Evolutionary conservation across 2,113 vertebrate genomes (phyloP), one percentile per base, ranked within the genome.

Genomic region (Coptodon rendalli): DNA sequence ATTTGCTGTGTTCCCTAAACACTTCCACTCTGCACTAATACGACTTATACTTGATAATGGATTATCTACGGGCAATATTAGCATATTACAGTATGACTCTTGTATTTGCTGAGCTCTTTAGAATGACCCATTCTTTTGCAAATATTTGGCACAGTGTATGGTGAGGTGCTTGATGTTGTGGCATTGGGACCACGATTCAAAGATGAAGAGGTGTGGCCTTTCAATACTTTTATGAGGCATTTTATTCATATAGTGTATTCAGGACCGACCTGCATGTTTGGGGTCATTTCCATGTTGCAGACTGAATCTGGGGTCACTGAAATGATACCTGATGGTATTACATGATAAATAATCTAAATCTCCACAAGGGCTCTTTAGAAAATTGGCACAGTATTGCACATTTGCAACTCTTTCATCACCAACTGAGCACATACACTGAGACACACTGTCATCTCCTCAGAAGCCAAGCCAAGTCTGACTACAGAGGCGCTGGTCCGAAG

Each of bases 381-480:
- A 16, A 48, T 76, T 48, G 43, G 14, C 40, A 76, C 71, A 53
- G 45, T 53, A 22, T 53, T 79, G 29, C 17, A 34, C 29, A 36
- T 61, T 38, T 16, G 31, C 27, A 54, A 40, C 7, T 81, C 40
- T 22, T 81, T 82, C n/a, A 54, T 50, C 34, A 6, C 56, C 82
- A 85, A 61, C 43, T 68, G 17, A 29, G 29, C 80, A 85, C 52
- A 54, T 68, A 57, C 34, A 78, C 43, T 50, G 43, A 50, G 43
- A 45, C 31, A 53, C 63, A 7, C 4, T 11, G 10, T 87, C 45
- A 9, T 57, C 36, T 83, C 50, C 6, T 83, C 59, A 87, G 87
- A 91, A 85, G 81, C 45, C 13, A 19, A 59, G 88, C 90, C 84
- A 88, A 45, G 45, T 50, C 45, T 78, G 43, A 50, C 24, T 76